Conservation (phyloP, 1,140 invertebrate genomes). For the Venturia canescens region DNA sequence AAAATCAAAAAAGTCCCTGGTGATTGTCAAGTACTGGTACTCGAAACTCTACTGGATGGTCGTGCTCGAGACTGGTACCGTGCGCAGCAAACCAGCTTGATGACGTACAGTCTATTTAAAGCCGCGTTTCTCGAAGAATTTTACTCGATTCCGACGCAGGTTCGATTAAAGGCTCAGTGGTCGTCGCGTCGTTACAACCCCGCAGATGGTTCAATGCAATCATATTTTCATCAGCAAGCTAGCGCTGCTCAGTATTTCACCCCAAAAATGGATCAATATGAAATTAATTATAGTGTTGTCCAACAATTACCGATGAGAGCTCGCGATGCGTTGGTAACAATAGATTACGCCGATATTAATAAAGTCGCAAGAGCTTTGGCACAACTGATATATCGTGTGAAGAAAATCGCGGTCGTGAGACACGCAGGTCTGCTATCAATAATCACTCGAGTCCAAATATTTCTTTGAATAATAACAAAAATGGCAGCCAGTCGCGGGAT, state of each 20-base stretch:
- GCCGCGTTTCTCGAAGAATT: slow-evolving; percentile 48
- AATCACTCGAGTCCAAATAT: slow-evolving; percentile 3
- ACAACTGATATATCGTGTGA: slow-evolving; percentile 30
- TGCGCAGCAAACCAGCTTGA: not conserved
- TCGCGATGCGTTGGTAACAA: slow-evolving; percentile 29
- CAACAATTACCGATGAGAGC: slow-evolving; percentile 40
- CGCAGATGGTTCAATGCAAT: slow-evolving; percentile 11
- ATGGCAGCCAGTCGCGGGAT: not conserved
- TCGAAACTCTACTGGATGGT: slow-evolving; percentile 12
- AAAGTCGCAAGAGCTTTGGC: slow-evolving; percentile 24
- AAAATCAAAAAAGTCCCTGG: not conserved
- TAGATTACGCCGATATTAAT: slow-evolving; percentile 28
- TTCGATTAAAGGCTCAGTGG: slow-evolving; percentile 42
- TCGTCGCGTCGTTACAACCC: not conserved
- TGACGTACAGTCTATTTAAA: slow-evolving; percentile 26
- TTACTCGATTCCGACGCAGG: slow-evolving; percentile 49
- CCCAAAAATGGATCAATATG: too few species aligned
- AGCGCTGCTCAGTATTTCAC: slow-evolving; percentile 34
- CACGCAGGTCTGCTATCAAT: slow-evolving; percentile 19
- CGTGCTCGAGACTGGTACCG: slow-evolving; percentile 15
- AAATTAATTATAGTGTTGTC: slow-evolving; percentile 44
- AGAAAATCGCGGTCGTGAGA: slow-evolving; percentile 19
- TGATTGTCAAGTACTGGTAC: slow-evolving; percentile 1
- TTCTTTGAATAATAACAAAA: not conserved
- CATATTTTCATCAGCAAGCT: slow-evolving; percentile 43